These are phyloP conservation scores for Episyrphus balteatus DNA, from an alignment of 1,140 invertebrate genomes.

Conservation along the genomic window DNA sequence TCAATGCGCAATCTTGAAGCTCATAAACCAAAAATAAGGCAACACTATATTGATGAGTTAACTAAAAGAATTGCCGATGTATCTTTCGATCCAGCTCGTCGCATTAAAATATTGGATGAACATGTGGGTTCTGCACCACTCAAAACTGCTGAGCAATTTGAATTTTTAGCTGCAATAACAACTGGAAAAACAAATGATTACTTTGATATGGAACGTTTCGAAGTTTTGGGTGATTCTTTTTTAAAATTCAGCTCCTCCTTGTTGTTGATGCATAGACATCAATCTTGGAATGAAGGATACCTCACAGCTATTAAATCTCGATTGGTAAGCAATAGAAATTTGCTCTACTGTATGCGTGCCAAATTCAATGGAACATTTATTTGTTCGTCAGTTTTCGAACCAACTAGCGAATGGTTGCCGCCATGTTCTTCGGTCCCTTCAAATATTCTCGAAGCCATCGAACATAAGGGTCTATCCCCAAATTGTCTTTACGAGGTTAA, in stretches of 20 bases:
- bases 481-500: neutral
- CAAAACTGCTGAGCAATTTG: conserved; percentile 25
- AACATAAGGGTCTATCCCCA: neutral
- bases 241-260: conserved; percentile 68
- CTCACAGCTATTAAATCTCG: conserved; percentile 63
- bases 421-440: conserved; percentile 28
- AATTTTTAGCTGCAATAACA: conserved; percentile 56
- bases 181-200: conserved; percentile 59
- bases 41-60: neutral
- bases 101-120: conserved; percentile 4
- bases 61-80: neutral
- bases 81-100: neutral
- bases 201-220: conserved; percentile 70
- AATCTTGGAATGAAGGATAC: conserved; percentile 59
- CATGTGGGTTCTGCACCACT: neutral
- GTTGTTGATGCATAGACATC: conserved; percentile 60
- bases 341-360: conserved; percentile 51
- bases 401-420: conserved; percentile 46
- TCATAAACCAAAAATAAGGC: neutral
- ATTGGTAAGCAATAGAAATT: conserved; percentile 71
- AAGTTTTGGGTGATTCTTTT: conserved; percentile 82
- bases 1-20: conserved; percentile 6
- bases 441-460: too few species aligned
- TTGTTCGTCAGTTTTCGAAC: conserved; percentile 20
- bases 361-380: conserved; percentile 21